phyloP scores from a whole-genome alignment of 2,113 vertebrate species.

The Strigops habroptila region DNA sequence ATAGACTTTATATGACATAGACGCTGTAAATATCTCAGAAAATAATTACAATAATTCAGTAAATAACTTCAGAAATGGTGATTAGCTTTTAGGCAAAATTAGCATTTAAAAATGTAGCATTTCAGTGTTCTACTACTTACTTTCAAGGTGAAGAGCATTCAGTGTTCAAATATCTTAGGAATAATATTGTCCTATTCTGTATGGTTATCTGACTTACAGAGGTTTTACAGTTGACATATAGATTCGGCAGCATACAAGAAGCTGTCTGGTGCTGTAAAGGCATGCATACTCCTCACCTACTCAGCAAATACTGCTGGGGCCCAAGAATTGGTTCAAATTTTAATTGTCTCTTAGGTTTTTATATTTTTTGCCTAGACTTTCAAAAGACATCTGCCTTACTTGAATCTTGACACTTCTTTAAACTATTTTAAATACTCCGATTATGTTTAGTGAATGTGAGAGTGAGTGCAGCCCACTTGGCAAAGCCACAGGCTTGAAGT shows the following conservation, averaged over 20 bases:
- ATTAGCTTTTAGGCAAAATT: background rate
- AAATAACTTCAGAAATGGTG: background rate
- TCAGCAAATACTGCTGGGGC: background rate
- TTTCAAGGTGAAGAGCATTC: background rate
- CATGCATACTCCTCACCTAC: background rate
- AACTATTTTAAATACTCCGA: background rate
- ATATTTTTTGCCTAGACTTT: background rate
- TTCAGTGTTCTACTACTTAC: background rate
- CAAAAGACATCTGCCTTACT: background rate
- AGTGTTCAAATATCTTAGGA: background rate
- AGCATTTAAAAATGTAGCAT: background rate
- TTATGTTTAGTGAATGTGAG: background rate
- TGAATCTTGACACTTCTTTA: background rate
- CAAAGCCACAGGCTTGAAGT: background rate
- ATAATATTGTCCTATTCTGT: background rate
- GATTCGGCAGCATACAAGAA: background rate
- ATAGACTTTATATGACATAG: background rate
- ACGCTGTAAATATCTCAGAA: background rate
- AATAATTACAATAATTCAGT: background rate
- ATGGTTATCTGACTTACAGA: background rate
- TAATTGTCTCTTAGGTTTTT: constrained; percentile 10
- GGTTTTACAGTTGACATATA: background rate
- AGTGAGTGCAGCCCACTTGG: background rate
- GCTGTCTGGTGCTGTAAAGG: background rate
- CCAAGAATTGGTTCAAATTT: constrained; percentile 33